These are phyloP conservation scores for Sipunculus nudus DNA, from an alignment of 2,888 invertebrate genomes.

Conservation along the genomic window DNA sequence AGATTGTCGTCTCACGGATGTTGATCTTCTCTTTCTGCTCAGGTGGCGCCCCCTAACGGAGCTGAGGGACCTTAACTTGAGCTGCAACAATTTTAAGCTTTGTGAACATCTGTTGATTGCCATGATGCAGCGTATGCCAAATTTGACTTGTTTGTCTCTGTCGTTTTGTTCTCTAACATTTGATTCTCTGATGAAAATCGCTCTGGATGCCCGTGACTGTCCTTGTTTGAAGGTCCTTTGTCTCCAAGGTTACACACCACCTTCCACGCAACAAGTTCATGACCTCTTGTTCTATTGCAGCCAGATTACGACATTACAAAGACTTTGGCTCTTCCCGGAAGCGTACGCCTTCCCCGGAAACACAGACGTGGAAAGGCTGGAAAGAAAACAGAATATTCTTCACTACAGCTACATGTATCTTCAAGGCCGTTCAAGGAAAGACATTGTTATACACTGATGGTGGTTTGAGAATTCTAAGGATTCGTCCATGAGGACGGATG, in stretches of 20 bases:
- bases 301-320: slow-evolving; percentile 48
- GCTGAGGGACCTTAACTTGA: slow-evolving; percentile 52
- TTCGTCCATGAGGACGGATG: too few species aligned
- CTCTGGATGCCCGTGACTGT: slow-evolving; percentile 42
- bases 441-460: too few species aligned
- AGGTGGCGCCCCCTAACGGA: slow-evolving; percentile 42
- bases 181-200: slow-evolving; percentile 42
- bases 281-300: slow-evolving; percentile 44
- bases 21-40: slow-evolving; percentile 46
- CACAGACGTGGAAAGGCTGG: slow-evolving; percentile 32
- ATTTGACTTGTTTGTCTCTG: slow-evolving; percentile 47
- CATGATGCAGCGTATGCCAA: slow-evolving; percentile 36
- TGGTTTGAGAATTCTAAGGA: too few species aligned
- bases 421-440: too few species aligned
- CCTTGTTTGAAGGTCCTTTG: slow-evolving; percentile 45
- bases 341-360: slow-evolving; percentile 55
- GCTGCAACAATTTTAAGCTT: slow-evolving; percentile 50
- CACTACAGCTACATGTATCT: too few species aligned
- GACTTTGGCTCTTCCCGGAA: slow-evolving; percentile 51
- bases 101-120: slow-evolving; percentile 32
- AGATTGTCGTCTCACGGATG: slow-evolving; percentile 49
- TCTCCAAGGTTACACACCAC: slow-evolving; percentile 53
- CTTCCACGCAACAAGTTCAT: slow-evolving; percentile 41
- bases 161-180: slow-evolving; percentile 47
- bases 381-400: too few species aligned